These are phyloP conservation scores for Leucoraja ocellata DNA, from an alignment of 2,797 vertebrate species.

Conservation along the genomic window DNA sequence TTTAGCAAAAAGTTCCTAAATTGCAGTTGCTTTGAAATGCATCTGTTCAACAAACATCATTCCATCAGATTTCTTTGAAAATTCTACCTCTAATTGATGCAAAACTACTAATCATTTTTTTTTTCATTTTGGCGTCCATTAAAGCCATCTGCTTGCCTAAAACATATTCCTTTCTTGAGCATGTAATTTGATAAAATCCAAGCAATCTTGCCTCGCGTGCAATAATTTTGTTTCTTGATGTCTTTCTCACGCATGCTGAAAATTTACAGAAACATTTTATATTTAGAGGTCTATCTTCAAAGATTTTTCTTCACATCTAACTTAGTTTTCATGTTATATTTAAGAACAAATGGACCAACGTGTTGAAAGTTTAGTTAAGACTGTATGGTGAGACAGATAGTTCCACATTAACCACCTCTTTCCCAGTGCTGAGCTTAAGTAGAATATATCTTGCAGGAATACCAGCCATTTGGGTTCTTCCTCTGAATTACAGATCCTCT, in stretches of 20 bases:
- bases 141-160: constrained; percentile 71
- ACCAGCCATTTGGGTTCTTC: constrained; percentile 15
- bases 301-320: not conserved
- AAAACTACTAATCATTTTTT: constrained; percentile 74
- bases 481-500: constrained; percentile 14
- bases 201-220: constrained; percentile 38
- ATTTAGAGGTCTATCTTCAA: not conserved
- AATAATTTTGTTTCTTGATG: not conserved
- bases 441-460: not conserved
- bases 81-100: constrained; percentile 67
- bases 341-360: not conserved
- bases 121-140: constrained; percentile 73
- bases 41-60: constrained; percentile 13
- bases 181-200: constrained; percentile 68
- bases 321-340: not conserved
- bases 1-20: constrained; percentile 16
- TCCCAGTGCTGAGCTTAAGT: constrained; percentile 11
- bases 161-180: constrained; percentile 57
- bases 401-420: not conserved
- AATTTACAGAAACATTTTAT: not conserved
- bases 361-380: not conserved
- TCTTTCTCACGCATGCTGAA: not conserved
- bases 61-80: constrained; percentile 46
- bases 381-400: not conserved
- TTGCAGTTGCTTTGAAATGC: constrained; percentile 30